Base-by-base conservation (phyloP, 2,888 invertebrate genomes). In the Noctua pronuba region DNA sequence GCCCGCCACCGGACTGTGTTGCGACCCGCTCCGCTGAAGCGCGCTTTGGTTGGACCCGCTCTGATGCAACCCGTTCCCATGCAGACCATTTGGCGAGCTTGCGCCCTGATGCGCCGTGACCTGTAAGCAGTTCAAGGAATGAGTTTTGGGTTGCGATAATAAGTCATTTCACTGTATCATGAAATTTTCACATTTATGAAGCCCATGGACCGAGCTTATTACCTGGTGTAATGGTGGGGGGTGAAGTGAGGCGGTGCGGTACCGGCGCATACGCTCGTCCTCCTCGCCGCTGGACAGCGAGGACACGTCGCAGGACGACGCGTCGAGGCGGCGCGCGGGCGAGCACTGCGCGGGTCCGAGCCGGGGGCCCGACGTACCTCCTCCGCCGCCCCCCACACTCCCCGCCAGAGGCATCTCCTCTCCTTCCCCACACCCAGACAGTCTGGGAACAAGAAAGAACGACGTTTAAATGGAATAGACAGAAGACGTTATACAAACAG, bases 221-320 rank as follows among this genome's bases (percentile, higher is more conserved):
- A 90, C 90, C 91, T 89, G 89, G 64, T 86, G 90, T 82, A 86
- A 85, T 77, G 84, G 85, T 58, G 90, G 87, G 55, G 88, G 86
- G 79, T 88, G 90, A 69, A 90, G 90, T 71, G 90, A 89, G 58
- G 94, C 94, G 73, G 95, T 96, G 88, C 96, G 95, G 88, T 96
- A 96, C 83, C 96, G 91, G n/a, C 96, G 94, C 91, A 96, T 90
- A 10, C 96, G 93, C 92, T 97, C 95, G 95, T 97, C 95, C 91
- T 96, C 95, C 89, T 97, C 96, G 83, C 97, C 97, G 90, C 96
- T 96, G 91, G 96, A 97, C 66, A 97, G 94, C 86, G 95, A 95
- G 85, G 96, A 96, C 88, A 93, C 93, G 93, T 96, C 96, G 94
- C 97, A 96, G 13, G 96, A 96, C 77, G 96, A 96, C 35, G 96